phyloP scores from a whole-genome alignment of 92 coral and sea anemone genomes.

The Porites rus region DNA sequence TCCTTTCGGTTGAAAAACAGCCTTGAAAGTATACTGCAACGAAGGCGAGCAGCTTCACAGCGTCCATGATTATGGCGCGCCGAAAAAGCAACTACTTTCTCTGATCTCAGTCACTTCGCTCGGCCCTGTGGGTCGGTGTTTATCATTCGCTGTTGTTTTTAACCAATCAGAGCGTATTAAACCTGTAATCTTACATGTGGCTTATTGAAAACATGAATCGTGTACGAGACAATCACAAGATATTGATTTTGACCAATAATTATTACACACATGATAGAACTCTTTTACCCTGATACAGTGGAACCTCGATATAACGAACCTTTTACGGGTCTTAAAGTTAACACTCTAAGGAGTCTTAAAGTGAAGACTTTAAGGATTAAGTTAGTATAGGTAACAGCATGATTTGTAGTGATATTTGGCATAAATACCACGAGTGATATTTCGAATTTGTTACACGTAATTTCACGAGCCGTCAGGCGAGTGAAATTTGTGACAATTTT shows the following conservation, averaged over 20 bases:
- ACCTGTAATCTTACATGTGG: constrained; percentile 34
- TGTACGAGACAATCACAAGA: background rate
- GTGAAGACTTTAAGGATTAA: too few relatives aligned
- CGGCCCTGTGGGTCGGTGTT: background rate
- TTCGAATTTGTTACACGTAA: too few relatives aligned
- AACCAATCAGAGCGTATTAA: constrained; percentile 3
- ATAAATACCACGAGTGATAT: too few relatives aligned
- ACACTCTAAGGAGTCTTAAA: too few relatives aligned
- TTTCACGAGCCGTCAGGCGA: too few relatives aligned
- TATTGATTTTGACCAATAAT: background rate
- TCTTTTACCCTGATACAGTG: too few relatives aligned
- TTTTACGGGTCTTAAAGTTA: too few relatives aligned
- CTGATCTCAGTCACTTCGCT: background rate
- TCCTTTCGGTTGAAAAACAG: constrained; percentile 14
- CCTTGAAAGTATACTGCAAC: constrained; percentile 22
- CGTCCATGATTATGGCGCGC: constrained; percentile 22
- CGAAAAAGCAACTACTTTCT: too few relatives aligned
- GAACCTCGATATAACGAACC: too few relatives aligned
- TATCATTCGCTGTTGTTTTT: background rate
- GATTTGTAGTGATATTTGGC: too few relatives aligned
- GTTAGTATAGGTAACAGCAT: too few relatives aligned
- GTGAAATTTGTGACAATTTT: too few relatives aligned
- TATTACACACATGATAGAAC: background rate
- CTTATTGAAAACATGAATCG: background rate
- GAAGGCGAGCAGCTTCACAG: constrained; percentile 2